Percentiles rank a stretch among this genome's conserved stretches.
phyloP scores from a whole-genome alignment of 2,113 vertebrate genomes.

The Motacilla tschutschensis region DNA sequence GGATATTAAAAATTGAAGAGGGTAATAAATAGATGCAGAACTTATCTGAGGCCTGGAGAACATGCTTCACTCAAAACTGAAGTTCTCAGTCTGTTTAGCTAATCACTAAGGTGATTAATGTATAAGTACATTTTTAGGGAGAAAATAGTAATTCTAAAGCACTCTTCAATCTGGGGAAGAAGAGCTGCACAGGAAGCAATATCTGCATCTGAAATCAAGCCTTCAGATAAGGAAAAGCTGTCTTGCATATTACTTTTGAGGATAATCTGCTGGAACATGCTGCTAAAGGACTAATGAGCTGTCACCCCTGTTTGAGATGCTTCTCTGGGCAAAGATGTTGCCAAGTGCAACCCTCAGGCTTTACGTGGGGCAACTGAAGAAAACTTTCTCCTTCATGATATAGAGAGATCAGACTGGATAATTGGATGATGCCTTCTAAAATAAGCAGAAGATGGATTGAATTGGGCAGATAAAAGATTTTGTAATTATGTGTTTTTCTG shows the following conservation, averaged over 20 bases:
- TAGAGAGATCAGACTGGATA: not conserved
- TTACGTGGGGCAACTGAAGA: not conserved
- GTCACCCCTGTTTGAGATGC: slow-evolving; percentile 1
- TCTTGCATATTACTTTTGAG: not conserved
- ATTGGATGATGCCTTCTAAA: slow-evolving; percentile 10
- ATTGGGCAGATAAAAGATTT: slow-evolving; percentile 5
- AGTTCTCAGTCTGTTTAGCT: slow-evolving; percentile 20
- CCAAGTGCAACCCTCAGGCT: not conserved
- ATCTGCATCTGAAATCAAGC: not conserved
- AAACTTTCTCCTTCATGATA: not conserved
- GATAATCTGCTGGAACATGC: slow-evolving; percentile 13
- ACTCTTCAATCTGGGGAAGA: not conserved
- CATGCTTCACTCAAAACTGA: slow-evolving; percentile 18
- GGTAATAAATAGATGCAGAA: slow-evolving; percentile 20
- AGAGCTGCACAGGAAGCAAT: not conserved
- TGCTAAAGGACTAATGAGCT: not conserved
- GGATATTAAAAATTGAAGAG: slow-evolving; percentile 20
- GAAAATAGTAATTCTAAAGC: slow-evolving; percentile 22
- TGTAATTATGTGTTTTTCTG: not conserved
- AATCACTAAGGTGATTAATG: slow-evolving; percentile 27
- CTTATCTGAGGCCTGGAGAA: not conserved
- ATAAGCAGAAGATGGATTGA: not conserved
- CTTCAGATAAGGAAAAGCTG: not conserved
- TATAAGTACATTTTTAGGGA: not conserved
- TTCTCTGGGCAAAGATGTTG: not conserved